Conservation (phyloP, 2,888 invertebrate genomes). For the Acanthoscelides obtectus region DNA sequence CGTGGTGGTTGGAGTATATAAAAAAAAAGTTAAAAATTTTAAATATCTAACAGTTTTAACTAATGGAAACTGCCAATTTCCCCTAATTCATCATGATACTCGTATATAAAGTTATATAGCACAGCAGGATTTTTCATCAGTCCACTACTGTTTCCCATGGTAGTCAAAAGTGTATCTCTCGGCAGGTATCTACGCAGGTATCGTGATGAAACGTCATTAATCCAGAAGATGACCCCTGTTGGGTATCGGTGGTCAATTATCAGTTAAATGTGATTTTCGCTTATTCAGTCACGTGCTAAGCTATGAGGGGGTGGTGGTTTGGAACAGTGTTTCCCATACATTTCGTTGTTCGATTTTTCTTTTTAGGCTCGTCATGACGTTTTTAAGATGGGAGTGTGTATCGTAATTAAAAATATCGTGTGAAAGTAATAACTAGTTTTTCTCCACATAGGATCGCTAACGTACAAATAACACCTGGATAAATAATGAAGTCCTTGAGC, state of each 20-base stretch:
- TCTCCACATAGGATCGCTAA: not conserved
- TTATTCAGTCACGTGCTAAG: not conserved
- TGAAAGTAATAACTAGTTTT: not conserved
- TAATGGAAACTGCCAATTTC: no score
- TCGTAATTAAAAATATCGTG: not conserved
- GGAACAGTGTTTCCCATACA: not conserved
- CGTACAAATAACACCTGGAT: no score
- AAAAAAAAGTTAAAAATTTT: no score
- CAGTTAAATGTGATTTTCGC: conserved; percentile 10
- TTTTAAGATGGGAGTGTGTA: not conserved
- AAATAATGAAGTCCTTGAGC: no score
- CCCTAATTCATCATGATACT: no score
- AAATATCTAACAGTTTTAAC: no score
- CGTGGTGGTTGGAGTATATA: no score
- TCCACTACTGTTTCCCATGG: not conserved
- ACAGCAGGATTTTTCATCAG: no score
- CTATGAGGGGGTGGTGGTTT: not conserved
- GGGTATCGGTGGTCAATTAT: conserved; percentile 17
- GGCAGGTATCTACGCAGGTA: not conserved
- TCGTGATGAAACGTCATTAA: conserved; percentile 3
- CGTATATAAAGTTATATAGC: no score
- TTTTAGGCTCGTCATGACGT: not conserved
- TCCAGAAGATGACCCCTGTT: conserved; percentile 9
- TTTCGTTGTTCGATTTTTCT: not conserved
- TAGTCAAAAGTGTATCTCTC: not conserved